phyloP scores from a whole-genome alignment of 2,888 invertebrate genomes.

The Herminia tarsipennalis region DNA sequence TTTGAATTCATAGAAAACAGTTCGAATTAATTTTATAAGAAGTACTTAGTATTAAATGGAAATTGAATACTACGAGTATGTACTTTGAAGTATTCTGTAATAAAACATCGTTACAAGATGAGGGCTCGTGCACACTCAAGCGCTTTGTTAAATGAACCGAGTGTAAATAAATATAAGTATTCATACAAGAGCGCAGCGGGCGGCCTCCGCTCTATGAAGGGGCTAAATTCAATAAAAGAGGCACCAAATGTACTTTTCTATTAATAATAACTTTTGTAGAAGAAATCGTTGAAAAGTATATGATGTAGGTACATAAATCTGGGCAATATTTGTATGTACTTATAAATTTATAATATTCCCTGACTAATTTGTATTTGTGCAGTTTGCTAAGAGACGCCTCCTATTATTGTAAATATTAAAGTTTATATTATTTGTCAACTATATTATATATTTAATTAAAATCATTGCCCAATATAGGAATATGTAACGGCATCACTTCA shows the following conservation, averaged over 20 bases:
- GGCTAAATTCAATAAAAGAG: slow-evolving; percentile 73
- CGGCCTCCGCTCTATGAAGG: slow-evolving; percentile 59
- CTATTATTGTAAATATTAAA: too few species aligned
- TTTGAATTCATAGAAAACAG: background rate
- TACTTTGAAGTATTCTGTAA: slow-evolving; percentile 44
- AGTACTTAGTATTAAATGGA: slow-evolving; percentile 26
- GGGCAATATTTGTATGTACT: too few species aligned
- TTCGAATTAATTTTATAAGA: slow-evolving; percentile 9
- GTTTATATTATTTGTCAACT: too few species aligned
- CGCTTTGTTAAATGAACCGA: slow-evolving; percentile 82
- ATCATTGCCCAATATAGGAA: too few species aligned
- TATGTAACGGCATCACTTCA: too few species aligned
- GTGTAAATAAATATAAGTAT: slow-evolving; percentile 84
- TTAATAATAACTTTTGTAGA: slow-evolving; percentile 18
- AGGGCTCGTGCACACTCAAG: slow-evolving; percentile 70
- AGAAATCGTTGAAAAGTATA: slow-evolving; percentile 9
- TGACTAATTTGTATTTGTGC: too few species aligned
- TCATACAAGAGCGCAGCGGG: slow-evolving; percentile 75
- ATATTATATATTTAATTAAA: too few species aligned
- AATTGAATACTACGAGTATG: slow-evolving; percentile 29
- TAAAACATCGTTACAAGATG: slow-evolving; percentile 59
- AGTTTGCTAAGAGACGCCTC: too few species aligned
- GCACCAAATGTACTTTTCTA: slow-evolving; percentile 54
- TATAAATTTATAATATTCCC: too few species aligned
- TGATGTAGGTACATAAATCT: too few species aligned